These are phyloP conservation scores for Odontocolon sp. DNA, from an alignment of 2,888 invertebrate species.

Conservation along the genomic window DNA sequence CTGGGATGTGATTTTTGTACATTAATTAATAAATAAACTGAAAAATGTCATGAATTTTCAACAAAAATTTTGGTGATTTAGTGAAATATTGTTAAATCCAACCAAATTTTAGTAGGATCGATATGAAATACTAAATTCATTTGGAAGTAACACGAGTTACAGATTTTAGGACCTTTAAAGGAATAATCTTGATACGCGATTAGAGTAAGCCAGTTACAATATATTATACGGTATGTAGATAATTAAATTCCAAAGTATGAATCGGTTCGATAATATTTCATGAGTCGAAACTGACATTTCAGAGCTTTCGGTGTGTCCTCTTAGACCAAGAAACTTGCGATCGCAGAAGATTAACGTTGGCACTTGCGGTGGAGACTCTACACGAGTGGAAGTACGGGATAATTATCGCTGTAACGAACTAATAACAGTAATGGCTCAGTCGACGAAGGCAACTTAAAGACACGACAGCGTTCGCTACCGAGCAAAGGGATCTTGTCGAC, in stretches of 20 bases:
- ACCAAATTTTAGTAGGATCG: no score
- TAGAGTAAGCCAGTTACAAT: background rate
- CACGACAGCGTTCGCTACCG: constrained; percentile 16
- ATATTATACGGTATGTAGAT: background rate
- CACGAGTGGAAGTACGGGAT: constrained; percentile 40
- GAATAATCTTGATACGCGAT: background rate
- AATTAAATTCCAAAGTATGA: constrained; percentile 23
- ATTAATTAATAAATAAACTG: no score
- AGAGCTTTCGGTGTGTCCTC: constrained; percentile 33
- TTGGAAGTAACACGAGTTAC: no score
- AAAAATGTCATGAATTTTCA: no score
- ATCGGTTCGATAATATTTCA: constrained; percentile 23
- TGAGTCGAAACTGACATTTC: background rate
- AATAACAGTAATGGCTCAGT: constrained; percentile 64
- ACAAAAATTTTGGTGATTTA: no score
- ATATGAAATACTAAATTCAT: no score
- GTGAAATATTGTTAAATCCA: no score
- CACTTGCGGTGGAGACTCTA: constrained; percentile 35
- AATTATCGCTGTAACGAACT: constrained; percentile 65
- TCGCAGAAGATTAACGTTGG: constrained; percentile 42
- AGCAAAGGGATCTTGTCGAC: constrained; percentile 37
- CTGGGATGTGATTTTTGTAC: no score
- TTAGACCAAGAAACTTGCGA: constrained; percentile 44
- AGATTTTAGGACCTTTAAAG: no score
- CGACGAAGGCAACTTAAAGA: constrained; percentile 51